Percentiles rank a stretch among this genome's conserved stretches.
These are phyloP conservation scores for Cheilosia vulpina DNA, from an alignment of 2,888 invertebrate species.

Conservation along the genomic window DNA sequence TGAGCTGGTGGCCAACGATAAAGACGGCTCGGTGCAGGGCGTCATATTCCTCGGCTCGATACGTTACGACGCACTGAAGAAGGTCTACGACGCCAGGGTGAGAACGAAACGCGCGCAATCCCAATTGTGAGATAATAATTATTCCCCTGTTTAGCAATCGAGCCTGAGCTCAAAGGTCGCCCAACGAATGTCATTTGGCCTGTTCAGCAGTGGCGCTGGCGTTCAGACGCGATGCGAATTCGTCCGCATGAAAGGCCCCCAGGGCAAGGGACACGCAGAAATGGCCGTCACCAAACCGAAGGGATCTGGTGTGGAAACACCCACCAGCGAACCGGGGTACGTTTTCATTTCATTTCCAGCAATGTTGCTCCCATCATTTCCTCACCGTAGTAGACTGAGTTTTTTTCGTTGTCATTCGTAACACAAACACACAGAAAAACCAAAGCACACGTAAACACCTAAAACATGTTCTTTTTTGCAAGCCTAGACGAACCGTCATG, in stretches of 20 bases:
- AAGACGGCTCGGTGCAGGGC: conserved; percentile 92
- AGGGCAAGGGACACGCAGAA: conserved; percentile 98
- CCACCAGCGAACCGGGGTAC: conserved; percentile 93
- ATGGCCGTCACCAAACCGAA: conserved; percentile 98
- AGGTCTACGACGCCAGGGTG: conserved; percentile 98
- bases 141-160: conserved; percentile 87
- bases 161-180: conserved; percentile 97
- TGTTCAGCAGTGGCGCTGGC: conserved; percentile 89
- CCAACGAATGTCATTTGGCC: conserved; percentile 96
- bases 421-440: conserved; percentile 7
- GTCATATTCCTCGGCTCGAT: conserved; percentile 99
- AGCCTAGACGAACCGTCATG: conserved; percentile 62
- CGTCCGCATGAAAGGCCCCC: conserved; percentile 98
- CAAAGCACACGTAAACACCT: conserved; percentile 1
- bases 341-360: background rate
- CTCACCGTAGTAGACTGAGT: conserved; percentile 1
- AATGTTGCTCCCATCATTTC: background rate
- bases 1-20: conserved; percentile 96
- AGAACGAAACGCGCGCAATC: conserved; percentile 79
- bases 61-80: conserved; percentile 97
- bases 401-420: background rate
- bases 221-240: conserved; percentile 95
- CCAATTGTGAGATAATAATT: background rate
- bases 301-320: conserved; percentile 97
- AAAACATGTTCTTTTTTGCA: conserved; percentile 52